Evolutionary conservation across 2,888 invertebrate species (phyloP).

Genomic region (Oligia strigilis): DNA sequence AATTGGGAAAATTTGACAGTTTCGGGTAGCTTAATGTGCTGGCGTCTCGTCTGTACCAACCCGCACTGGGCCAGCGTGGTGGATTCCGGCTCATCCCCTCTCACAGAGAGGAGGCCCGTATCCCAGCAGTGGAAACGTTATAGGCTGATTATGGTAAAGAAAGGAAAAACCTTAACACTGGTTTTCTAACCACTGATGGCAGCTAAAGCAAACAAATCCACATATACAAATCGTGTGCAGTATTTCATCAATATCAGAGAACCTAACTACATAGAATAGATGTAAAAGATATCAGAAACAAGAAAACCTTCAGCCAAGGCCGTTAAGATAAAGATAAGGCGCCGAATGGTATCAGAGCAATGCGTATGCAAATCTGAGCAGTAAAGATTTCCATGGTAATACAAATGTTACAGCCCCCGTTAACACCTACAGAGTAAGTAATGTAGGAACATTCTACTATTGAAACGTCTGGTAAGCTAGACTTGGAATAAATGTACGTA

Average conservation of each 20-base stretch:
- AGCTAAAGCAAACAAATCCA: background rate
- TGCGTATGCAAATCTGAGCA: slow-evolving; percentile 51
- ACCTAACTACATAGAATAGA: slow-evolving; percentile 29
- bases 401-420: slow-evolving; percentile 45
- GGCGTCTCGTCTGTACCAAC: too few species aligned
- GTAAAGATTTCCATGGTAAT: slow-evolving; percentile 50
- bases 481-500: slow-evolving; percentile 14
- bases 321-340: slow-evolving; percentile 50
- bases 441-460: slow-evolving; percentile 28
- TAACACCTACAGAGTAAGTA: slow-evolving; percentile 46
- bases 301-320: slow-evolving; percentile 37
- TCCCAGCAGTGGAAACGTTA: too few species aligned
- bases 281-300: slow-evolving; percentile 43
- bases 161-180: too few species aligned
- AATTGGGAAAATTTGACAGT: too few species aligned
- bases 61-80: too few species aligned
- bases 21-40: too few species aligned
- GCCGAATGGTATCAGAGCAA: slow-evolving; percentile 46
- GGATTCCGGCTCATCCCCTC: too few species aligned
- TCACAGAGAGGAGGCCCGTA: too few species aligned
- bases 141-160: too few species aligned
- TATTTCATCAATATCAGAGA: slow-evolving; percentile 16
- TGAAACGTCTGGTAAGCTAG: slow-evolving; percentile 28
- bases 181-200: background rate
- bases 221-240: slow-evolving; percentile 11